These are phyloP conservation scores for Otocyon megalotis DNA, from an alignment of 2,113 vertebrate species.

Conservation along the genomic window DNA sequence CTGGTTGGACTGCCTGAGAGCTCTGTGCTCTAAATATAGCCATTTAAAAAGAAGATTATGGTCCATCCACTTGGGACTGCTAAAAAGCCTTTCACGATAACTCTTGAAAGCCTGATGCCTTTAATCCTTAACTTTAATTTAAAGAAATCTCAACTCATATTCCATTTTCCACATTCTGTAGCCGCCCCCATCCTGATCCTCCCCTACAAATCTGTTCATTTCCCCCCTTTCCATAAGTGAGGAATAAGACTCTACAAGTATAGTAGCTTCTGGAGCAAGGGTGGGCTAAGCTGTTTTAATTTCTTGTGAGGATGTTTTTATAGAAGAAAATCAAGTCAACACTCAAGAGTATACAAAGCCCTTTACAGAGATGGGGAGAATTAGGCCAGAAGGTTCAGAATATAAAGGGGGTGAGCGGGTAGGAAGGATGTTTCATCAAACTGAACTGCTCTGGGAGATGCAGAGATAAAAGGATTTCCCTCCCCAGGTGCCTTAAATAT, in stretches of 20 bases:
- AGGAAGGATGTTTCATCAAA: slow-evolving; percentile 85
- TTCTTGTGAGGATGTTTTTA: slow-evolving; percentile 86
- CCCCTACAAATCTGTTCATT: slow-evolving; percentile 54
- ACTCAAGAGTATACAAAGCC: slow-evolving; percentile 81
- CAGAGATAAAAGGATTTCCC: slow-evolving; percentile 89
- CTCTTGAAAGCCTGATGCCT: slow-evolving; percentile 85
- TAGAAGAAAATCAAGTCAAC: slow-evolving; percentile 86
- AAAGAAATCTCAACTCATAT: slow-evolving; percentile 87
- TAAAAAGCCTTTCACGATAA: slow-evolving; percentile 86
- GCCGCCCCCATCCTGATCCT: not conserved
- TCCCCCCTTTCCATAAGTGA: slow-evolving; percentile 47
- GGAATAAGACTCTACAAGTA: slow-evolving; percentile 71
- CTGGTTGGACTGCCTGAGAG: slow-evolving; percentile 67
- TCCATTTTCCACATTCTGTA: slow-evolving; percentile 68
- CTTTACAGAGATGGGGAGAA: slow-evolving; percentile 85
- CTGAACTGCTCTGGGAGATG: slow-evolving; percentile 83
- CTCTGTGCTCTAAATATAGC: slow-evolving; percentile 86
- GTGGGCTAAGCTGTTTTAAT: slow-evolving; percentile 85
- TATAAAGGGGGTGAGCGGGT: slow-evolving; percentile 70
- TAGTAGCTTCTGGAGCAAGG: slow-evolving; percentile 78
- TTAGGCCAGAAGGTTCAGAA: slow-evolving; percentile 87
- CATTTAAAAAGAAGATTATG: slow-evolving; percentile 88
- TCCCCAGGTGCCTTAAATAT: slow-evolving; percentile 85
- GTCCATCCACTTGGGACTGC: slow-evolving; percentile 85
- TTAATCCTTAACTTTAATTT: slow-evolving; percentile 90